Percentiles rank a stretch among this genome's conserved stretches.
phyloP scores from a whole-genome alignment of 2,797 vertebrate genomes.

The Sebastes cheni region DNA sequence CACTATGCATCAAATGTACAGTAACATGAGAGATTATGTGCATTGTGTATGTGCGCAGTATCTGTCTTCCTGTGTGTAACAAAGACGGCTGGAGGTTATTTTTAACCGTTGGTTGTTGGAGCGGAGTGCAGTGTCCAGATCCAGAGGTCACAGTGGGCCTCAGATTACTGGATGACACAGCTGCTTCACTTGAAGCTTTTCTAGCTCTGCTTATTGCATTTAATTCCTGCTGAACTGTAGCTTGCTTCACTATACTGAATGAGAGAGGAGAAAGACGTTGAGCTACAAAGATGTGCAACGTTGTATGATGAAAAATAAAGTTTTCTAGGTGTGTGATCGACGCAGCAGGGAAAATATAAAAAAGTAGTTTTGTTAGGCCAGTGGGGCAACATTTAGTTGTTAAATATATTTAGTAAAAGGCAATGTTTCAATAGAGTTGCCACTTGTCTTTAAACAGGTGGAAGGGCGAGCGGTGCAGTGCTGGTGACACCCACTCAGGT shows the following conservation, averaged over 20 bases:
- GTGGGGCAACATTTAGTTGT: not conserved
- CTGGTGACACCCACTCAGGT: slow-evolving; percentile 67
- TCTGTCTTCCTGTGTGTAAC: not conserved
- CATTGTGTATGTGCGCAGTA: not conserved
- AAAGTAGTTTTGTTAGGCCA: not conserved
- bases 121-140: slow-evolving; percentile 9
- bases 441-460: slow-evolving; percentile 75
- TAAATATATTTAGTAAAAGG: not conserved
- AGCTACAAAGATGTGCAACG: not conserved
- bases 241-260: not conserved
- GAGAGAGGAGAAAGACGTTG: rapidly evolving
- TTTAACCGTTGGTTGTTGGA: slow-evolving; percentile 32
- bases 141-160: slow-evolving; percentile 56
- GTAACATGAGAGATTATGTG: not conserved
- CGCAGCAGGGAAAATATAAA: not conserved
- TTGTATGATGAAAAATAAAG: not conserved
- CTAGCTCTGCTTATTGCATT: not conserved
- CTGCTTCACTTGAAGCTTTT: not conserved
- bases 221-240: not conserved
- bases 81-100: slow-evolving; percentile 50
- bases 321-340: not conserved
- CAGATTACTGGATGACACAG: slow-evolving; percentile 49
- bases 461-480: slow-evolving; percentile 42
- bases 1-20: not conserved
- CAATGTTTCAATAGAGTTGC: slow-evolving; percentile 34